phyloP scores from a whole-genome alignment of 2,888 invertebrate genomes.

The Tipula confusa region DNA sequence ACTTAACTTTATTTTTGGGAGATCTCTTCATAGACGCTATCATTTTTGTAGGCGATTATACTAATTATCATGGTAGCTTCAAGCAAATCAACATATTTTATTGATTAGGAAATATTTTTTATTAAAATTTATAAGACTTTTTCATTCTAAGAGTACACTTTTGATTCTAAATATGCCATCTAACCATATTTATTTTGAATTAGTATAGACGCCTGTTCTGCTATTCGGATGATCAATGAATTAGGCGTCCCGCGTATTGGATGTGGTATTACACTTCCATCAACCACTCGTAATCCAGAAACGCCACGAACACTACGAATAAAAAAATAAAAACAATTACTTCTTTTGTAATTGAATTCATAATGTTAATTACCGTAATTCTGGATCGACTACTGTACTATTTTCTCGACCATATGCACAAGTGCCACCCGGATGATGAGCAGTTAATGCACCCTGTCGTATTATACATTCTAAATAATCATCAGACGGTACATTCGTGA shows the following conservation, averaged over 20 bases:
- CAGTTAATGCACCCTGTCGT: conserved; percentile 60
- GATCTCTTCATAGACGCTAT: too few relatives aligned
- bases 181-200: conserved; percentile 42
- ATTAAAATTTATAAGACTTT: background rate
- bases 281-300: conserved; percentile 65
- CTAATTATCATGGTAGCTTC: too few relatives aligned
- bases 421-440: conserved; percentile 77
- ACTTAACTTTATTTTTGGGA: too few relatives aligned
- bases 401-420: conserved; percentile 61
- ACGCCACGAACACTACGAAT: conserved; percentile 60
- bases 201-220: conserved; percentile 60
- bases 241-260: conserved; percentile 74
- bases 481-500: conserved; percentile 47
- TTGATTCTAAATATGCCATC: background rate
- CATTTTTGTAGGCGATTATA: too few relatives aligned
- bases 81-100: too few relatives aligned
- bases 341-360: background rate
- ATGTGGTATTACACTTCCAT: conserved; percentile 75
- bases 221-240: conserved; percentile 61
- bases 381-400: conserved; percentile 63
- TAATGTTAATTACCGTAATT: conserved; percentile 53
- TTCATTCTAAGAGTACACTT: background rate
- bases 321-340: conserved; percentile 29
- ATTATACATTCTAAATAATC: conserved; percentile 62
- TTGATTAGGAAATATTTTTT: too few relatives aligned